Evolutionary conservation across 2,113 vertebrate genomes (phyloP), one percentile per base, ranked within the genome.

Genomic region (Circaetus cinerascens): DNA sequence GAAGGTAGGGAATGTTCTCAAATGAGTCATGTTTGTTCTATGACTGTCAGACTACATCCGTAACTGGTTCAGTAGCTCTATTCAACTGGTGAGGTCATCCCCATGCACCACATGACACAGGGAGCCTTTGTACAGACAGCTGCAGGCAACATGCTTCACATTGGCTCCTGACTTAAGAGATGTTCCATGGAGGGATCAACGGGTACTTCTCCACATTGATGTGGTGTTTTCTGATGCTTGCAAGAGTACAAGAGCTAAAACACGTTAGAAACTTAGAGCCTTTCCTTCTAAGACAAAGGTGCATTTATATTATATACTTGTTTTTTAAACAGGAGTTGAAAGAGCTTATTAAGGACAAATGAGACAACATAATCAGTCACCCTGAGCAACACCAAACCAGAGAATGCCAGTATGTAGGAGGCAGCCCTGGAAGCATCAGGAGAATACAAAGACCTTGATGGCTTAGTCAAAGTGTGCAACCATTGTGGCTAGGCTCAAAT

Each of bases 21-120:
- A 68, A 62, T 90, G 92, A 97, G 69, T 96, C 93, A 92, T 62
- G 88, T 93, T 96, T 95, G 81, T 96, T 97, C 90, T 92, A 10
- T 66, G 93, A 38, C 79, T 92, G 95, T 90, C 95, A 93, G 63
- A 50, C 75, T 97, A 46, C 92, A 92, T 97, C 88, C 2, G 1
- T 57, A 73, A 91, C 95, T 87, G 97, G 97, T 94, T 94, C 87
- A 90, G 89, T 95, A 69, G 81, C 91, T 96, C 86, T 83, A 3
- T 90, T 93, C 83, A 87, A 9, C 67, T 57, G n/a, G 15, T 83
- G 91, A 97, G 77, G 53, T 90, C 89, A 90, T 82, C 94, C 67
- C 89, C 56, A 76, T 94, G 84, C 79, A 84, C 68, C 86, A 64
- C 67, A 84, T 71, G 83, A 63, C 82, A 92, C 50, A 36, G 78